Evolutionary conservation across 1,140 invertebrate genomes (phyloP).

Genomic region (Philaenus spumarius): DNA sequence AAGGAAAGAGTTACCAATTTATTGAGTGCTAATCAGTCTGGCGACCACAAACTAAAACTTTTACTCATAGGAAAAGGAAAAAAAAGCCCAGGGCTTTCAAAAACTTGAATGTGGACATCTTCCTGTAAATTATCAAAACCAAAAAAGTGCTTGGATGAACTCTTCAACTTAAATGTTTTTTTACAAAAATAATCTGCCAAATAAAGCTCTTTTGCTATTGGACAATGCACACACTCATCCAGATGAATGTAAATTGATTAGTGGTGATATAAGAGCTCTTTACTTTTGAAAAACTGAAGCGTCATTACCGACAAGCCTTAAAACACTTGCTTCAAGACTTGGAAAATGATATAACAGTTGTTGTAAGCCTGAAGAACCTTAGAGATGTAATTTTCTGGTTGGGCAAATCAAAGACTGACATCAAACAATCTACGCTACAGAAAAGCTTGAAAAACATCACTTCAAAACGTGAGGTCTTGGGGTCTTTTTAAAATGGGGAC

Average conservation of each 20-base stretch:
- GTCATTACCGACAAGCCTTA: not conserved
- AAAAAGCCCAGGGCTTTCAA: constrained; percentile 27
- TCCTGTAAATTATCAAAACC: not conserved
- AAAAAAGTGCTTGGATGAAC: not conserved
- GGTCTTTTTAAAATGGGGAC: too few species aligned
- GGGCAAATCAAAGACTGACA: not conserved
- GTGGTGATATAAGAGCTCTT: not conserved
- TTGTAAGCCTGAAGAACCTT: not conserved
- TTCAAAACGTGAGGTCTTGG: too few species aligned
- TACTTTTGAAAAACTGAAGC: not conserved
- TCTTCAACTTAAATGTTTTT: not conserved
- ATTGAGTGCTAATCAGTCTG: constrained; percentile 28
- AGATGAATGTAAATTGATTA: not conserved
- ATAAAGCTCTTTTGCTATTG: not conserved
- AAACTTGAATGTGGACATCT: not conserved
- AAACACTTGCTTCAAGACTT: not conserved
- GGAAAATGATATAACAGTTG: not conserved
- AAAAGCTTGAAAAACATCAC: too few species aligned
- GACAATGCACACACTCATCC: not conserved
- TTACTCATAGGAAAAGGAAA: constrained; percentile 30
- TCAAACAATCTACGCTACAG: not conserved
- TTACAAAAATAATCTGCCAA: not conserved
- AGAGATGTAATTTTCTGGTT: not conserved
- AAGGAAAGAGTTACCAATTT: not conserved
- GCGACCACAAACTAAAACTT: constrained; percentile 30